Percentiles rank a stretch among this genome's conserved stretches.
Conservation (phyloP, 2,888 invertebrate species). For the Hypercompe scribonia region DNA sequence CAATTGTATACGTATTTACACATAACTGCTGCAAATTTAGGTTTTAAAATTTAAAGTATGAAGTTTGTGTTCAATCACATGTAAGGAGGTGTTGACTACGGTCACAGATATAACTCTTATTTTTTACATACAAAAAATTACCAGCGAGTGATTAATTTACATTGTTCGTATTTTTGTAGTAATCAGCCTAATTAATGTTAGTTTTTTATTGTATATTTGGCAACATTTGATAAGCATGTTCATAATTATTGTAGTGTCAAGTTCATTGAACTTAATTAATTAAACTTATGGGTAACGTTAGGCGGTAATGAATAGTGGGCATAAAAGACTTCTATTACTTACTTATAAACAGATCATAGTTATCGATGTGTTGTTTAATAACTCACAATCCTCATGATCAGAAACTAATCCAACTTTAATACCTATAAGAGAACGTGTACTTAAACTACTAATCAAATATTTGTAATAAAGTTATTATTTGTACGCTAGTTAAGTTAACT, state of each 20-base stretch:
- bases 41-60: too few relatives aligned
- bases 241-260: background rate
- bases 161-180: background rate
- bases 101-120: background rate
- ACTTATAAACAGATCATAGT: background rate
- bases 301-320: background rate
- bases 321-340: background rate
- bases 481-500: background rate
- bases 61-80: background rate
- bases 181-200: background rate
- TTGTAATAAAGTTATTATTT: background rate
- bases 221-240: background rate
- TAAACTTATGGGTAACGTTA: background rate
- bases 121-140: background rate
- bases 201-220: background rate
- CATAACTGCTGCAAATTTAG: too few relatives aligned
- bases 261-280: background rate
- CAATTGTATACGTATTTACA: too few relatives aligned
- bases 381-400: background rate
- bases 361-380: background rate
- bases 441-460: background rate
- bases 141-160: background rate
- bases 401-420: background rate
- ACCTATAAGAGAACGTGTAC: background rate
- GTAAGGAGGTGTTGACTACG: background rate